phyloP scores from a whole-genome alignment of 1,140 invertebrate genomes.

The Lamellibrachia luymesi region DNA sequence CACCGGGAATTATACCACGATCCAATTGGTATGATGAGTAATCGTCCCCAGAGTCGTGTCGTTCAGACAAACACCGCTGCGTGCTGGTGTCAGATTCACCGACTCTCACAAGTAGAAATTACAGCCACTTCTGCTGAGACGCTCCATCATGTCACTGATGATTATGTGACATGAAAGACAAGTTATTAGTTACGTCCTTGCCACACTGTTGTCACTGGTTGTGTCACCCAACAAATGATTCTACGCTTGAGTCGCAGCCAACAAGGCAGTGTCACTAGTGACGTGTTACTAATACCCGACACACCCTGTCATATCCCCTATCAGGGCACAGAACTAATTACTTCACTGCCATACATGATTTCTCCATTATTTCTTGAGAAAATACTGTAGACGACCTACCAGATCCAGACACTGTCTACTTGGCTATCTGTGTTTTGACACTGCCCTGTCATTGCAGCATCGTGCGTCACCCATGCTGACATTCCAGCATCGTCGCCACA shows the following conservation, averaged over 20 bases:
- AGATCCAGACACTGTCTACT: background rate
- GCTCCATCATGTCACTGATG: background rate
- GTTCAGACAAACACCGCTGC: background rate
- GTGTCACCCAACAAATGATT: background rate
- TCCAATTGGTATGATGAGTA: background rate
- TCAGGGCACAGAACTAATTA: background rate
- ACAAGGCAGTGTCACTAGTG: background rate
- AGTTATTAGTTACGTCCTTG: background rate
- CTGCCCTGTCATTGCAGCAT: background rate
- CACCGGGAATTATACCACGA: background rate
- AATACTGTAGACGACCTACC: background rate
- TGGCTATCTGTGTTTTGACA: background rate
- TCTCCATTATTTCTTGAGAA: background rate
- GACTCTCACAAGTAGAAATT: background rate
- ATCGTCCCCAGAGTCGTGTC: background rate
- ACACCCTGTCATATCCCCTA: background rate
- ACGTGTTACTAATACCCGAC: background rate
- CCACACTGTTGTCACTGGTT: background rate
- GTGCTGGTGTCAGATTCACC: background rate
- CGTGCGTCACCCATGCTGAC: background rate
- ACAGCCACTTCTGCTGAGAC: background rate
- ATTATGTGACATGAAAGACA: background rate
- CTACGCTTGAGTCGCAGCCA: no score
- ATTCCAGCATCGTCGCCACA: background rate
- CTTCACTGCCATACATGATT: background rate